phyloP scores from a whole-genome alignment of 2,797 vertebrate genomes.

The Tympanoctomys barrerae region DNA sequence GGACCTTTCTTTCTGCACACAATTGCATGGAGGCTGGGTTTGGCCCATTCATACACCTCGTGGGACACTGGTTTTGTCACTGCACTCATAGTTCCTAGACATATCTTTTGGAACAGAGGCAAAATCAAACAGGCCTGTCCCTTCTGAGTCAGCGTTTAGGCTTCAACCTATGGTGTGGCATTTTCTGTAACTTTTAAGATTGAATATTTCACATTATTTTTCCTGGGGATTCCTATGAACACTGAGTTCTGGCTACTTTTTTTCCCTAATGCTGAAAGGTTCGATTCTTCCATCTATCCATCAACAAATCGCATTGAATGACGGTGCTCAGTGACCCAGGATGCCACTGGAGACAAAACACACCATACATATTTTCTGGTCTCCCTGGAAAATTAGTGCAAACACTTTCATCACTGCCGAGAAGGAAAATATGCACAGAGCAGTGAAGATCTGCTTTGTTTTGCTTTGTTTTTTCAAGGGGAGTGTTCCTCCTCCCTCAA shows the following conservation, averaged over 20 bases:
- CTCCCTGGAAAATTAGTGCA: slow-evolving; percentile 83
- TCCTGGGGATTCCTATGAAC: background rate
- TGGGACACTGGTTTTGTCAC: slow-evolving; percentile 64
- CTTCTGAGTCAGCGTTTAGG: background rate
- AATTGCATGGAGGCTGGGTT: slow-evolving; percentile 65
- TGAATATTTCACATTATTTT: slow-evolving; percentile 59
- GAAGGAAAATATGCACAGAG: slow-evolving; percentile 61
- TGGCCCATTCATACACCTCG: slow-evolving; percentile 63
- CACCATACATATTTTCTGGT: slow-evolving; percentile 84
- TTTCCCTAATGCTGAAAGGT: slow-evolving; percentile 69
- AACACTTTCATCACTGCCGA: slow-evolving; percentile 78
- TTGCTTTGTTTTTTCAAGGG: slow-evolving; percentile 59
- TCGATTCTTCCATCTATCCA: slow-evolving; percentile 83
- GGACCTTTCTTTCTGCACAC: slow-evolving; percentile 75
- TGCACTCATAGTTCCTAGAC: slow-evolving; percentile 21
- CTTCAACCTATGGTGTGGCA: background rate
- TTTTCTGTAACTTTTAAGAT: slow-evolving; percentile 51
- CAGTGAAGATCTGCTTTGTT: slow-evolving; percentile 70
- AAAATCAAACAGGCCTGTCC: background rate
- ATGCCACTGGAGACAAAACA: slow-evolving; percentile 82
- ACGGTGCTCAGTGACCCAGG: slow-evolving; percentile 84
- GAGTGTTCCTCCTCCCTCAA: slow-evolving; percentile 32
- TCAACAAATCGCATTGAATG: slow-evolving; percentile 82
- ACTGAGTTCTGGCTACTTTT: slow-evolving; percentile 43
- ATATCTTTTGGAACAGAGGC: slow-evolving; percentile 15